phyloP scores from a whole-genome alignment of 2,113 vertebrate species.

The Phyllopteryx taeniolatus region DNA sequence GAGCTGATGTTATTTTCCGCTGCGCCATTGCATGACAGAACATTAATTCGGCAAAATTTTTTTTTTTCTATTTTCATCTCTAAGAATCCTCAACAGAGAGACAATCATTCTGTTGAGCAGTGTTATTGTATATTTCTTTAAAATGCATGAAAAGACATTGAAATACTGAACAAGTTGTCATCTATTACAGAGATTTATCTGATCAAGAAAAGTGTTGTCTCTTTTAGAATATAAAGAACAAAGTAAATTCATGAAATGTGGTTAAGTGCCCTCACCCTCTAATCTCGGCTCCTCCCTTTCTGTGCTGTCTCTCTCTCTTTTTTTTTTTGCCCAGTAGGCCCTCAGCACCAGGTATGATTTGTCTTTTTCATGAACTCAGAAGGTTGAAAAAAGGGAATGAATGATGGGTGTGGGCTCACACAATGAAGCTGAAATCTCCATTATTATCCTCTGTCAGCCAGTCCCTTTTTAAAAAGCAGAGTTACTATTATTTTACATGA shows the following conservation, averaged over 20 bases:
- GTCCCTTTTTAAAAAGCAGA: conserved; percentile 67
- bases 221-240: background rate
- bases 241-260: background rate
- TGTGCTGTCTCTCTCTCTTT: background rate
- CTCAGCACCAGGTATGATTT: conserved; percentile 42
- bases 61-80: too few species aligned
- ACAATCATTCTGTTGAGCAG: background rate
- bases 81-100: too few species aligned
- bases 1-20: too few species aligned
- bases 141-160: background rate
- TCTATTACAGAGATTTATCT: background rate
- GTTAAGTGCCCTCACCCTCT: background rate
- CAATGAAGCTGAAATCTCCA: conserved; percentile 69
- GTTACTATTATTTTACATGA: conserved; percentile 68
- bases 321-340: conserved; percentile 19
- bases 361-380: conserved; percentile 20
- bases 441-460: conserved; percentile 70
- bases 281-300: background rate
- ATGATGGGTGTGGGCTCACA: conserved; percentile 63
- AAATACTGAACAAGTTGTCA: background rate
- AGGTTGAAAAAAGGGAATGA: conserved; percentile 46
- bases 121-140: background rate
- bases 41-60: too few species aligned
- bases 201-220: background rate
- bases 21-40: too few species aligned